A percentile compares a stretch with the other conserved stretches of the same genome.
Evolutionary conservation across 2,113 vertebrate genomes (phyloP).

Genomic region (Rhabdornis inornatus): DNA sequence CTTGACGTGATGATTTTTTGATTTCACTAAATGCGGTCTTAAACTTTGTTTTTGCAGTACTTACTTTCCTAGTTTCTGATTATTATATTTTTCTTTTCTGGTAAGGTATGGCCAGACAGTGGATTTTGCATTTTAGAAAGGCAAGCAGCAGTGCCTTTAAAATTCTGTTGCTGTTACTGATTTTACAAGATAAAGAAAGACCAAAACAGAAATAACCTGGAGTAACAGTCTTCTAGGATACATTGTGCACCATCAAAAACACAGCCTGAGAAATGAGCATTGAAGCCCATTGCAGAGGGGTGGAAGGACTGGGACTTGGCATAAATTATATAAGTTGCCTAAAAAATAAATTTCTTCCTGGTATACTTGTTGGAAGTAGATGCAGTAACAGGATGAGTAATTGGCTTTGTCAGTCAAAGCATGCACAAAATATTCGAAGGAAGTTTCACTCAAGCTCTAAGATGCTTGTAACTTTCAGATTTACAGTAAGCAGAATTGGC

Average conservation of each 20-base stretch:
- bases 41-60: background rate
- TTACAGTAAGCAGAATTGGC: background rate
- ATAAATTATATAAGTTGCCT: background rate
- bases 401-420: background rate
- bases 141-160: background rate
- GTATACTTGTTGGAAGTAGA: background rate
- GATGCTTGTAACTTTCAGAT: background rate
- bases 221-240: background rate
- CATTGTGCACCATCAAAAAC: background rate
- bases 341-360: background rate
- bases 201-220: background rate
- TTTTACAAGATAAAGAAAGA: background rate
- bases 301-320: background rate
- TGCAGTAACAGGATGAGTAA: background rate
- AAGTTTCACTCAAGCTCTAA: background rate
- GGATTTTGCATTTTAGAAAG: background rate
- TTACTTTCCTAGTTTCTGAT: background rate
- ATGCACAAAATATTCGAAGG: background rate
- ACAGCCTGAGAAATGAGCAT: background rate
- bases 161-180: background rate
- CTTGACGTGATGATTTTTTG: background rate
- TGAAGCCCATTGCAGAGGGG: background rate
- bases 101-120: background rate
- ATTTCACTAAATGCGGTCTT: background rate
- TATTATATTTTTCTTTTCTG: background rate